Evolutionary conservation across 2,888 invertebrate genomes (phyloP).

Genomic region (Phaonia tiefii): DNA sequence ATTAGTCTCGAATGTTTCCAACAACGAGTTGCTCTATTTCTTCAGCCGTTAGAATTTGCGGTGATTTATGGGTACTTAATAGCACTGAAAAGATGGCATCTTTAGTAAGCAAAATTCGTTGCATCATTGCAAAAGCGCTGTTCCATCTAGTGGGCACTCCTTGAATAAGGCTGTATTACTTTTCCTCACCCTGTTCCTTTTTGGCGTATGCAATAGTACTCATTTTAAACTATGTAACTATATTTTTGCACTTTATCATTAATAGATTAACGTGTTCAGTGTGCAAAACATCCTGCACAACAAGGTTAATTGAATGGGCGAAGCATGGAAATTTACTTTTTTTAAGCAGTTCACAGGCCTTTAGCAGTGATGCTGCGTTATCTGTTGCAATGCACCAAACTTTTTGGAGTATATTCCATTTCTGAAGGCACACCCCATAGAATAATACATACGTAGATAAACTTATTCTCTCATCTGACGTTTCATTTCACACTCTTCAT

Average conservation of each 20-base stretch:
- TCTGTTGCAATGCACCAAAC: conserved; percentile 51
- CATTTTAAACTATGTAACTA: conserved; percentile 49
- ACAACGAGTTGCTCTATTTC: conserved; percentile 43
- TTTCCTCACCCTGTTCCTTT: conserved; percentile 39
- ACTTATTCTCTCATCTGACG: too few relatives aligned
- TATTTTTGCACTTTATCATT: conserved; percentile 46
- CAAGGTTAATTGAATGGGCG: conserved; percentile 51
- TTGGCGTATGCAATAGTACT: conserved; percentile 47
- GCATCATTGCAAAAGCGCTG: conserved; percentile 43
- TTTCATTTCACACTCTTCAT: too few relatives aligned
- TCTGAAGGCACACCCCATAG: conserved; percentile 7
- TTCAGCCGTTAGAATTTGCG: conserved; percentile 47
- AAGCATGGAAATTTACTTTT: conserved; percentile 45
- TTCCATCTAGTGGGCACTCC: conserved; percentile 53
- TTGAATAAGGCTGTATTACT: conserved; percentile 44
- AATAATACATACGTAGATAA: too few relatives aligned
- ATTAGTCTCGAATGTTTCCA: conserved; percentile 48
- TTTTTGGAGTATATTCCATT: conserved; percentile 49
- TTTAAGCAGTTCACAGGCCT: conserved; percentile 54
- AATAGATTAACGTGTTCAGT: conserved; percentile 33
- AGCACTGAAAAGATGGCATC: conserved; percentile 48
- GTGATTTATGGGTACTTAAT: conserved; percentile 50
- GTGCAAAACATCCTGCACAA: conserved; percentile 42
- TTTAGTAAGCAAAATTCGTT: conserved; percentile 47
- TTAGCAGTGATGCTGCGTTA: conserved; percentile 54